Conservation (phyloP, 2,113 vertebrate species). For the Ceratotherium simum region DNA sequence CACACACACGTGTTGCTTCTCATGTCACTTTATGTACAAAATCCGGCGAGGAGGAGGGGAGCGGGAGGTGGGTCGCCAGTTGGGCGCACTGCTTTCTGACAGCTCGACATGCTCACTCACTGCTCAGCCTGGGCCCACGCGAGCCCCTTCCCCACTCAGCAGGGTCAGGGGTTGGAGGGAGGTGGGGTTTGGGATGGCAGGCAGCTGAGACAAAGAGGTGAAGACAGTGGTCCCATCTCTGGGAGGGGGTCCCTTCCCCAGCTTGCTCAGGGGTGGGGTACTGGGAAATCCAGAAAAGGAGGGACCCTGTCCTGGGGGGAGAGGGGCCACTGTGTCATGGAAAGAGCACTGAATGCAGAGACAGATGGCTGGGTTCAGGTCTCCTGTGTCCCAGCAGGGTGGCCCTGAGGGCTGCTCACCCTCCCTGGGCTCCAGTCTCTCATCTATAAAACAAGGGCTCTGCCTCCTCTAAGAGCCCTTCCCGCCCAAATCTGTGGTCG, state of each 20-base stretch:
- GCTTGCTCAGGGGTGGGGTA: constrained; percentile 1
- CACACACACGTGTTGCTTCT: not conserved
- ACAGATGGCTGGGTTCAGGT: not conserved
- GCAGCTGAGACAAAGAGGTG: not conserved
- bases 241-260: not conserved
- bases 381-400: not conserved
- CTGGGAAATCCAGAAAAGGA: not conserved
- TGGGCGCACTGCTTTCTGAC: constrained; percentile 70
- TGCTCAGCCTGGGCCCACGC: not conserved
- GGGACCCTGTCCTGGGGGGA: not conserved
- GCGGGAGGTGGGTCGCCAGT: not conserved
- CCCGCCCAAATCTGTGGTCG: not conserved
- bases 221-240: not conserved
- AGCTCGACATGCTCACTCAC: constrained; percentile 52
- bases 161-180: not conserved
- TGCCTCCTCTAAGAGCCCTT: not conserved
- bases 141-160: not conserved
- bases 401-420: not conserved
- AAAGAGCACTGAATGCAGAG: not conserved
- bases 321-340: not conserved
- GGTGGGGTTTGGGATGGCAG: not conserved
- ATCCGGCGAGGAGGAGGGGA: constrained; percentile 49
- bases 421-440: not conserved
- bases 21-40: constrained; percentile 84
- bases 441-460: not conserved